phyloP scores from a whole-genome alignment of 92 coral and sea anemone species.

The Bergia puertoricense region DNA sequence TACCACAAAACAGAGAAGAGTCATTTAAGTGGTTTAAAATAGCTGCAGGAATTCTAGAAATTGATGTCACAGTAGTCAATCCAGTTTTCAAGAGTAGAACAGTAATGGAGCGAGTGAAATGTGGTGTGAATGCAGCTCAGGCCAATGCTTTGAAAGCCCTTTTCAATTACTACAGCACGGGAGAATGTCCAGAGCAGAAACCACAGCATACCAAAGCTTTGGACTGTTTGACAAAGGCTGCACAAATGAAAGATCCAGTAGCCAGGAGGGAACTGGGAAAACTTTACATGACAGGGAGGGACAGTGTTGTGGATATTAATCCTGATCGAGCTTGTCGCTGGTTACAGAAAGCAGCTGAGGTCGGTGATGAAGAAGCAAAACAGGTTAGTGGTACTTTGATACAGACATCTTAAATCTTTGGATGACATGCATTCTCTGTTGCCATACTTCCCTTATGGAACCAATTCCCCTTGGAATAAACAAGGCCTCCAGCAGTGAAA shows the following conservation, averaged over 20 bases:
- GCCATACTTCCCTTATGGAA: no score
- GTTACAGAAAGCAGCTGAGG: slow-evolving; percentile 19
- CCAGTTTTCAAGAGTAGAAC: neutral
- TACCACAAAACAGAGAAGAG: neutral
- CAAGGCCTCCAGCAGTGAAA: no score
- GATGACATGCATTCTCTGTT: neutral
- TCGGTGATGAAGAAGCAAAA: slow-evolving; percentile 15
- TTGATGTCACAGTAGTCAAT: neutral
- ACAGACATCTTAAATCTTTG: neutral
- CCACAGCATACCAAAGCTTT: slow-evolving; percentile 20
- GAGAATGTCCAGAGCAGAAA: slow-evolving; percentile 32
- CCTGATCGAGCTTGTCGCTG: slow-evolving; percentile 25
- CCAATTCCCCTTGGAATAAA: no score
- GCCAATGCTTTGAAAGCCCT: slow-evolving; percentile 15
- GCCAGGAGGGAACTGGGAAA: slow-evolving; percentile 26
- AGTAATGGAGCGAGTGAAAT: slow-evolving; percentile 5
- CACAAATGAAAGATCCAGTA: slow-evolving; percentile 1
- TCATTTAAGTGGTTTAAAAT: slow-evolving; percentile 35
- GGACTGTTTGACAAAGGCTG: slow-evolving; percentile 20
- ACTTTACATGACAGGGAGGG: slow-evolving; percentile 16
- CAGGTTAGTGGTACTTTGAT: neutral
- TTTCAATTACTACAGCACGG: neutral
- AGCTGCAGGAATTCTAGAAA: slow-evolving; percentile 6
- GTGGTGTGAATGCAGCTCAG: neutral
- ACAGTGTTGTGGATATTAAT: neutral